A percentile compares a stretch with the other conserved stretches of the same genome.
These are phyloP conservation scores for Alauda arvensis DNA, from an alignment of 2,797 vertebrate species.

Conservation along the genomic window DNA sequence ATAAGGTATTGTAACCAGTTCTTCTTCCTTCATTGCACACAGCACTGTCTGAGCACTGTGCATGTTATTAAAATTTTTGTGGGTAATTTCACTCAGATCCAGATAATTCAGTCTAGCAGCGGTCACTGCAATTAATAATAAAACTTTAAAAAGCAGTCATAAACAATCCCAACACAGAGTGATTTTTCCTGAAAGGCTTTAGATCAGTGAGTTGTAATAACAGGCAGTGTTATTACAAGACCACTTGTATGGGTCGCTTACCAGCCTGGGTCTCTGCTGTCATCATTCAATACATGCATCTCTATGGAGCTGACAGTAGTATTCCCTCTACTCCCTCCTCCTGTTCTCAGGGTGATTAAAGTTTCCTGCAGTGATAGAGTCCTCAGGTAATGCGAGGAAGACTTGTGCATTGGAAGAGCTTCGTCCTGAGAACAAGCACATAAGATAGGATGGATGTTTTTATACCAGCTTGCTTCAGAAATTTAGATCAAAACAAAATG, in stretches of 20 bases:
- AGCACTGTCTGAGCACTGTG: background rate
- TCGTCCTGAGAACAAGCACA: background rate
- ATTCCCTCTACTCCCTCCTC: background rate
- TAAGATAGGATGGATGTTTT: background rate
- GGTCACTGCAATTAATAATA: background rate
- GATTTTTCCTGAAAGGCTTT: background rate
- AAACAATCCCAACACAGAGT: background rate
- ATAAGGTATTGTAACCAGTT: slow-evolving; percentile 67
- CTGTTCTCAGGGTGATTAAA: background rate
- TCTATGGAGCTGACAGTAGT: background rate
- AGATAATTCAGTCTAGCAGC: background rate
- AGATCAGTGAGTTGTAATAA: background rate
- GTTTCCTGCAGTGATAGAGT: background rate
- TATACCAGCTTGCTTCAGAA: background rate
- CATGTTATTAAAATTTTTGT: background rate
- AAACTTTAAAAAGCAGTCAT: background rate
- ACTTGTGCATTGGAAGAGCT: background rate
- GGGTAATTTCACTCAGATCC: background rate
- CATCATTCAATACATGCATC: background rate
- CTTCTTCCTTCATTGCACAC: background rate
- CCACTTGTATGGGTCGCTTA: background rate
- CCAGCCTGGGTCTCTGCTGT: background rate
- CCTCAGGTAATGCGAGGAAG: background rate
- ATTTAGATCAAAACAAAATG: background rate
- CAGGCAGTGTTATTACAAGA: background rate